Evolutionary conservation across 2,797 vertebrate species (phyloP), one percentile per base, ranked within the genome.

Genomic region (Hafferia zeledoni): DNA sequence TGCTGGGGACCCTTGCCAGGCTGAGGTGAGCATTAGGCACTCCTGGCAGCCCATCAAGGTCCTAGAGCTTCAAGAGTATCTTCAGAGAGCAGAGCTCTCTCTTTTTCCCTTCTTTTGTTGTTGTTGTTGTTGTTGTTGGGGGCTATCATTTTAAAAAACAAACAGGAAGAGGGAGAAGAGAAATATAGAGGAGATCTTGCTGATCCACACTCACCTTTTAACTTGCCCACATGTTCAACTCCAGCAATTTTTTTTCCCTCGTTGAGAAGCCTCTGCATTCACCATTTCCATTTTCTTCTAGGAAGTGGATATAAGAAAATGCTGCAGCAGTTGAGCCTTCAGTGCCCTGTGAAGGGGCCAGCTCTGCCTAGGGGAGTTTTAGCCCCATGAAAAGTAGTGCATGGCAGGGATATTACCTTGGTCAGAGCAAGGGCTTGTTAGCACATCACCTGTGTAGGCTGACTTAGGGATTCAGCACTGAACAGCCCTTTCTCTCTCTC

Each of bases 81-180:
- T 2, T 0, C 0, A 56, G 33, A 27, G 5, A 60, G 35, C 12
- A 60, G n/a, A 84, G 16, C 3, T 46, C 16, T 33, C 53, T 5
- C 1, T 23, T 3, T 13, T 7, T 4, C 12, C 55, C 23, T 4
- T 19, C 12, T 28, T 53, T 50, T 41, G 46, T 14, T 8, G 1
- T 49, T 47, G 46, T 49, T 25, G 13, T 14, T 49, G 13, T 24
- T 28, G 10, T 52, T 50, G 15, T 28, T 25, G 24, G n/a, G 17
- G 6, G 18, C 13, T 39, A 4, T 18, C 0, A 35, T 31, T 70
- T 56, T 25, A n/a, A 33, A n/a, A 14, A 25, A n/a, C 67, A 4
- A 31, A 53, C 52, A 31, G 30, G 8, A 30, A 28, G 1, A 13
- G 0, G 1, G 2, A 3, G 3, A 10, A 23, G 6, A 56, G 6